Percentiles rank a stretch among this genome's conserved stretches.
Conservation (phyloP, 1,140 invertebrate species). For the Brachionus asplanchnoidis region DNA sequence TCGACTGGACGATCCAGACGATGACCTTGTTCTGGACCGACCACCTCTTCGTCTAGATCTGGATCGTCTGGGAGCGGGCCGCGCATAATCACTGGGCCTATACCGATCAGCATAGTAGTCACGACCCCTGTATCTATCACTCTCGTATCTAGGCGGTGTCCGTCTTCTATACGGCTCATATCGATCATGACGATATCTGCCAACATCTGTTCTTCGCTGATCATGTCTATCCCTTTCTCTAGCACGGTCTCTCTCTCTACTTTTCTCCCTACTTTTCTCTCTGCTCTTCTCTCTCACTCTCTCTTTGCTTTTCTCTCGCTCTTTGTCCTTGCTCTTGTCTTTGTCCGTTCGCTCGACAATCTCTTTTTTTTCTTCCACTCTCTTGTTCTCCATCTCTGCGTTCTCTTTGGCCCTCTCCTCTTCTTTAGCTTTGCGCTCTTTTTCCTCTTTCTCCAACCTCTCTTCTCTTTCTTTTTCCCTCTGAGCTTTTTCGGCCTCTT, state of each 20-base stretch:
- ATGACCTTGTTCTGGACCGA: neutral
- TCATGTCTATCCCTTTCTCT: slow-evolving; percentile 5
- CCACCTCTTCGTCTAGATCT: neutral
- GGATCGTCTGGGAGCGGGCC: neutral
- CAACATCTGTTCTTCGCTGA: neutral
- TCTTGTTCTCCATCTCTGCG: neutral
- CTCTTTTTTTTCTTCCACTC: neutral
- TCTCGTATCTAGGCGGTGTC: neutral
- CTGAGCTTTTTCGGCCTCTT: neutral
- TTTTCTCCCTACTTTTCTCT: neutral
- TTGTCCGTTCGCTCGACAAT: neutral
- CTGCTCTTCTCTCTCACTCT: neutral
- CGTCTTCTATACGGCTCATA: neutral
- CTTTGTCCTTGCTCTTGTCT: neutral
- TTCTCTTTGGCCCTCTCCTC: neutral
- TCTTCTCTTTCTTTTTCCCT: neutral
- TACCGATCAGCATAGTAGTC: neutral
- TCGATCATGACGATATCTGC: neutral
- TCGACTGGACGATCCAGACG: neutral
- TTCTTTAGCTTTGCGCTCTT: neutral
- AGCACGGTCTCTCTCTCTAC: neutral
- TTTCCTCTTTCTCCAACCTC: neutral
- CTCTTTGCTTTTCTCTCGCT: neutral
- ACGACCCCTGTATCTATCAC: neutral
- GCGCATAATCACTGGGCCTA: neutral